Evolutionary conservation across 2,888 invertebrate genomes (phyloP).

Genomic region (Schizotus pectinicornis): DNA sequence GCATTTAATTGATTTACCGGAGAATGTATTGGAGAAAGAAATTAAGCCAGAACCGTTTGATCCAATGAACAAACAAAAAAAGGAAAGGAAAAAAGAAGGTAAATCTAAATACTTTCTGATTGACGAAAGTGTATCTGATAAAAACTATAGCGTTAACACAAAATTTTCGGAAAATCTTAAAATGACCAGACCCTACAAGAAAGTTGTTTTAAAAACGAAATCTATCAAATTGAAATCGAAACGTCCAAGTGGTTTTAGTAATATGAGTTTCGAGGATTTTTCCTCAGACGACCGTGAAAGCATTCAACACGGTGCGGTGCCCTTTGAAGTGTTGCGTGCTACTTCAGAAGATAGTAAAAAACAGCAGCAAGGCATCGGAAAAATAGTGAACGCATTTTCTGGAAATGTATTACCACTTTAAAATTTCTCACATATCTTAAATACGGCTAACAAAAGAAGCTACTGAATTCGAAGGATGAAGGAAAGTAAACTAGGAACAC

Average conservation of each 20-base stretch:
- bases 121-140: slow-evolving; percentile 58
- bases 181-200: slow-evolving; percentile 41
- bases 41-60: slow-evolving; percentile 20
- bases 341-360: slow-evolving; percentile 61
- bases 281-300: slow-evolving; percentile 67
- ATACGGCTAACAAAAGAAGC: no score
- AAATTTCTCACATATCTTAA: no score
- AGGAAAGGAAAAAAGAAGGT: slow-evolving; percentile 56
- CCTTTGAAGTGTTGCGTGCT: slow-evolving; percentile 69
- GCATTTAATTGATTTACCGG: neutral
- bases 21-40: neutral
- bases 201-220: slow-evolving; percentile 47
- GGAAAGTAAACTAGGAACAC: no score
- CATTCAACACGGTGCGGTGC: slow-evolving; percentile 59
- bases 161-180: no score
- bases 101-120: slow-evolving; percentile 63
- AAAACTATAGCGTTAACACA: slow-evolving; percentile 38
- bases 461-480: no score
- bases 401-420: slow-evolving; percentile 39
- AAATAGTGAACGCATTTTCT: slow-evolving; percentile 63
- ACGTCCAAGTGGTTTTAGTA: slow-evolving; percentile 68
- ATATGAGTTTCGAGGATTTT: slow-evolving; percentile 79
- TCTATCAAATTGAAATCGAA: slow-evolving; percentile 44
- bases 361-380: slow-evolving; percentile 54
- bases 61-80: slow-evolving; percentile 34